phyloP scores from a whole-genome alignment of 2,113 vertebrate genomes.

The Nyctereutes procyonoides region DNA sequence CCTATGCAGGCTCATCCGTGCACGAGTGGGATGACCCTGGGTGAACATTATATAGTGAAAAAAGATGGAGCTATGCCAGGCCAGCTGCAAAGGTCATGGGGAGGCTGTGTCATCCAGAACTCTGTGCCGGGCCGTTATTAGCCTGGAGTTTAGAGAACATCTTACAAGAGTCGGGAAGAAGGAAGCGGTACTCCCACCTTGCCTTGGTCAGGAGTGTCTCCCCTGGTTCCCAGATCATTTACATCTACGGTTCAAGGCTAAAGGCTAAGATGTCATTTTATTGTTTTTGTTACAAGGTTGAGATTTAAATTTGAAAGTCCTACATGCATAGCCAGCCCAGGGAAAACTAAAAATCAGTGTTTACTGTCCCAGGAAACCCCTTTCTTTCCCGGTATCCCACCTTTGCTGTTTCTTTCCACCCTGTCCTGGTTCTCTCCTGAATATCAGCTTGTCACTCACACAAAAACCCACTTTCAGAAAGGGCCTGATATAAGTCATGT shows the following conservation, averaged over 20 bases:
- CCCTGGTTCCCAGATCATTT: neutral
- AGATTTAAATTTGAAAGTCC: neutral
- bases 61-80: neutral
- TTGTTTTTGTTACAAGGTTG: neutral
- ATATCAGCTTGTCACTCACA: neutral
- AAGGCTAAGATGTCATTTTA: neutral
- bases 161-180: neutral
- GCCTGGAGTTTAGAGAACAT: neutral
- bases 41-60: neutral
- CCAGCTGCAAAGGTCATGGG: neutral
- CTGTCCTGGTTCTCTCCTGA: too few relatives aligned
- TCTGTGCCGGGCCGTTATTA: neutral
- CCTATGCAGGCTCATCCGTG: neutral
- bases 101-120: neutral
- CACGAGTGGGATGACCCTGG: neutral
- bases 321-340: neutral
- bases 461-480: neutral
- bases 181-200: neutral
- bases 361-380: neutral
- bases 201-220: neutral
- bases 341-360: neutral
- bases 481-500: neutral
- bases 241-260: neutral
- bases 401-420: too few relatives aligned
- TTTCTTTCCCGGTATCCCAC: rapidly evolving